A percentile compares a stretch with the other conserved stretches of the same genome.
Conservation (phyloP, 2,888 invertebrate species). For the Caenorhabditis sp. region DNA sequence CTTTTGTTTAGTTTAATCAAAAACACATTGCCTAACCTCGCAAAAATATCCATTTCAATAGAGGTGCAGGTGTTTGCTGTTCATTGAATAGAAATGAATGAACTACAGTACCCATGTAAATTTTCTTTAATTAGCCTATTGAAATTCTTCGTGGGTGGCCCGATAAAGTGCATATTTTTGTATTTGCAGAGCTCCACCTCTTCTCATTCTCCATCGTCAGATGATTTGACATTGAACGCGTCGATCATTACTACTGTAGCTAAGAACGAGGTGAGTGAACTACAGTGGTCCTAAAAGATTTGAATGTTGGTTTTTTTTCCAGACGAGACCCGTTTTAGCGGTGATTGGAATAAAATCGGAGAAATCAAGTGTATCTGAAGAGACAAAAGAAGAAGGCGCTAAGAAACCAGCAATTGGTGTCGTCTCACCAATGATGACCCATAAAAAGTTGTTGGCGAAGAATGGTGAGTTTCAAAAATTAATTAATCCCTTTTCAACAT, state of each 20-base stretch:
- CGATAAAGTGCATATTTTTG: too few species aligned
- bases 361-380: constrained; percentile 8
- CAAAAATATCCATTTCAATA: too few species aligned
- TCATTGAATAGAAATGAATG: too few species aligned
- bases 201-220: constrained; percentile 34
- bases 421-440: constrained; percentile 79
- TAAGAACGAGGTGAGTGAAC: background rate
- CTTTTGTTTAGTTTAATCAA: too few species aligned
- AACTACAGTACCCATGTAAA: background rate
- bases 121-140: background rate
- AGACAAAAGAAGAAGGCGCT: constrained; percentile 15
- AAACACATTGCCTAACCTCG: too few species aligned
- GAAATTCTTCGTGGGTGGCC: background rate
- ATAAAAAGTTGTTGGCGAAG: constrained; percentile 29
- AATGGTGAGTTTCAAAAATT: background rate
- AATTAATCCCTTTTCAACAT: background rate
- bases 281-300: too few species aligned
- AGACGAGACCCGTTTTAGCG: constrained; percentile 55
- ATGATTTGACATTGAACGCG: constrained; percentile 38
- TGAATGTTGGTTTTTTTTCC: too few species aligned
- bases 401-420: constrained; percentile 73
- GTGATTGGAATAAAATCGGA: constrained; percentile 53
- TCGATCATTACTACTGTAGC: constrained; percentile 27
- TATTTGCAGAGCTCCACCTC: constrained; percentile 26
- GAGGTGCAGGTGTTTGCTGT: too few species aligned